These are phyloP conservation scores for Huso huso DNA, from an alignment of 2,797 vertebrate genomes.

Conservation along the genomic window DNA sequence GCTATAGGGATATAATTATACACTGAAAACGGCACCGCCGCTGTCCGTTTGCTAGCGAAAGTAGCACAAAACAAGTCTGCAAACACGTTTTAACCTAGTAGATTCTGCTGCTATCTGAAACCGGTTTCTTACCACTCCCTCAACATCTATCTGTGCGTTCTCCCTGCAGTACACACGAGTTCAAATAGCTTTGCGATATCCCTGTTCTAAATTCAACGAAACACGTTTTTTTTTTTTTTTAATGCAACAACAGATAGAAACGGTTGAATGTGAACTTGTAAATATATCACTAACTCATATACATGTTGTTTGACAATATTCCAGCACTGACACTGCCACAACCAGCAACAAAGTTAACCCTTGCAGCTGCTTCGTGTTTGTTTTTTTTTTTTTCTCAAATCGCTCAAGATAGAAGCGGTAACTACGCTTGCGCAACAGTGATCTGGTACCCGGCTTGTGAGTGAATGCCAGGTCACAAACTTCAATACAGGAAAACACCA, in stretches of 20 bases:
- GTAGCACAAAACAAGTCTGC: too few relatives aligned
- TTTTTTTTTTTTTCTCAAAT: not conserved
- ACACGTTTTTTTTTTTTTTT: too few relatives aligned
- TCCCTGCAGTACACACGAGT: slow-evolving; percentile 20
- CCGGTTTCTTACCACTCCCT: slow-evolving; percentile 47
- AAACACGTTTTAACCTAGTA: too few relatives aligned
- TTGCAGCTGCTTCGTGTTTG: not conserved
- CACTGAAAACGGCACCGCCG: too few relatives aligned
- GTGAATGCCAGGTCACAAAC: slow-evolving; percentile 2
- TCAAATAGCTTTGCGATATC: slow-evolving; percentile 22
- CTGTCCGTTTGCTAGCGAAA: too few relatives aligned
- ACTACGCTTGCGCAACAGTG: not conserved
- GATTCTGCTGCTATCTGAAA: slow-evolving; percentile 52
- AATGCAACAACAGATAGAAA: too few relatives aligned
- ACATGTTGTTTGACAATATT: too few relatives aligned
- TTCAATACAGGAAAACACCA: not conserved
- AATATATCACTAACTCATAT: too few relatives aligned
- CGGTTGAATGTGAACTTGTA: too few relatives aligned
- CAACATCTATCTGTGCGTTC: not conserved
- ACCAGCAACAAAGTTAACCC: not conserved
- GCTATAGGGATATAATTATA: too few relatives aligned
- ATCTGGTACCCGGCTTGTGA: slow-evolving; percentile 4
- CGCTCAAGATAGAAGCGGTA: not conserved
- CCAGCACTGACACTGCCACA: too few relatives aligned
- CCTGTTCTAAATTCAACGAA: not conserved